Evolutionary conservation across 1,140 invertebrate species (phyloP), one percentile per base, ranked within the genome.

Genomic region (Tenebrio molitor): DNA sequence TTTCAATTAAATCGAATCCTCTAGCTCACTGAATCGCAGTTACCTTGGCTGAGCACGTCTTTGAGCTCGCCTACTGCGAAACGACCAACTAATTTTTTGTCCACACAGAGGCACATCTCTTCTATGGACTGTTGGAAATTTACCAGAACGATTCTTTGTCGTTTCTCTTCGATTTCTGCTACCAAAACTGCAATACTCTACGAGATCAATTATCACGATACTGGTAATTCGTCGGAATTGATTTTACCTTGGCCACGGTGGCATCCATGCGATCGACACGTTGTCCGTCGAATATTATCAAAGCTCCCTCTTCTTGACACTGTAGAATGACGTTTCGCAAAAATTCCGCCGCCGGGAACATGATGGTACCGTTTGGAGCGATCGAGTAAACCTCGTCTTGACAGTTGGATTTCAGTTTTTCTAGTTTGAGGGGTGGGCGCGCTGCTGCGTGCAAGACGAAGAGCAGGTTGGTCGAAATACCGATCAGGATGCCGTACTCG

Each of bases 401-500:
- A 7, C 25, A 10, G 77, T 19, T 84, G 6, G 14, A 23, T 4
- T 21, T 76, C 12, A 84, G 69, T 25, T 77, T 75, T 21, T 76
- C 67, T 36, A 75, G 79, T 77, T 83, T 77, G 53, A 85, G 71
- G 15, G 34, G 76, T 0, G 91, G 91, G 74, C 89, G 82, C 0
- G 91, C 89, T 53, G 87, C 84, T 42, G 87, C 84, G 79, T 91
- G 91, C 12, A 93, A 81, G 29, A 93, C 79, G 69, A 91, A 84
- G 4, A 90, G 72, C 7, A 93, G 75, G 78, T 91, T 91, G 21
- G 89, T 81, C 6, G 79, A 83, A 67, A 91, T 89, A 3, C 91
- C 92, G 72, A 89, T 83, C 2, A 92, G 78, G 79, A 93, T 92
- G 8, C 92, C 92, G 81, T 88, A 90, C 82, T 93, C 89, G n/a